These are phyloP conservation scores for Microtus montanus DNA, from an alignment of 2,113 vertebrate genomes.

Conservation along the genomic window DNA sequence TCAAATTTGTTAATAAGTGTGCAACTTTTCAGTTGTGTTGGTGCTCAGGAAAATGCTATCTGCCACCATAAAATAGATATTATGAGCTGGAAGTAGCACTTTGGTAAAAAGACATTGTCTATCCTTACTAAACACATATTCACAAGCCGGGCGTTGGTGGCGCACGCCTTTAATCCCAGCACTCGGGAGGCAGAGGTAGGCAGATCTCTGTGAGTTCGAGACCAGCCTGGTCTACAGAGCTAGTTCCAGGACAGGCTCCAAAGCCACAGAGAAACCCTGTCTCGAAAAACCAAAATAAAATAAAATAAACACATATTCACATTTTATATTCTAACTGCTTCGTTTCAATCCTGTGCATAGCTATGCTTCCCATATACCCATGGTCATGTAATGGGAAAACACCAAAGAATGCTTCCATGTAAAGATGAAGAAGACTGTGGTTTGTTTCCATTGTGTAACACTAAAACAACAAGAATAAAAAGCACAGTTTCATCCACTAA, in stretches of 20 bases:
- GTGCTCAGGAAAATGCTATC: background rate
- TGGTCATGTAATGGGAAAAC: background rate
- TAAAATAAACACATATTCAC: background rate
- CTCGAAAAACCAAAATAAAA: too few relatives aligned
- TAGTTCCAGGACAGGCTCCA: too few relatives aligned
- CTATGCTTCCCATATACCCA: too few relatives aligned
- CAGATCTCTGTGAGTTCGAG: too few relatives aligned
- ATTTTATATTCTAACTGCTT: too few relatives aligned
- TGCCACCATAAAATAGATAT: too few relatives aligned
- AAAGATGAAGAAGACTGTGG: background rate
- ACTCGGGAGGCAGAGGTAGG: too few relatives aligned
- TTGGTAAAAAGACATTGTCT: background rate
- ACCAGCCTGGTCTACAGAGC: too few relatives aligned
- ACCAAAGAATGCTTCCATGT: background rate
- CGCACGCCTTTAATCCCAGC: too few relatives aligned
- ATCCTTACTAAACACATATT: background rate
- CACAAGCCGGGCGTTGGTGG: too few relatives aligned
- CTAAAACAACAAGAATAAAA: background rate
- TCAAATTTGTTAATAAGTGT: background rate
- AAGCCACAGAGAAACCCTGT: too few relatives aligned
- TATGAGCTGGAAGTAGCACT: background rate
- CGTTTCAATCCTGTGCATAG: accelerated
- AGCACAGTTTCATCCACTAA: background rate
- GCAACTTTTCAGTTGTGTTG: background rate
- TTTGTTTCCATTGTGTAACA: background rate